Base-by-base conservation (phyloP, 2,797 vertebrate genomes). In the Sarcoramphus papa region DNA sequence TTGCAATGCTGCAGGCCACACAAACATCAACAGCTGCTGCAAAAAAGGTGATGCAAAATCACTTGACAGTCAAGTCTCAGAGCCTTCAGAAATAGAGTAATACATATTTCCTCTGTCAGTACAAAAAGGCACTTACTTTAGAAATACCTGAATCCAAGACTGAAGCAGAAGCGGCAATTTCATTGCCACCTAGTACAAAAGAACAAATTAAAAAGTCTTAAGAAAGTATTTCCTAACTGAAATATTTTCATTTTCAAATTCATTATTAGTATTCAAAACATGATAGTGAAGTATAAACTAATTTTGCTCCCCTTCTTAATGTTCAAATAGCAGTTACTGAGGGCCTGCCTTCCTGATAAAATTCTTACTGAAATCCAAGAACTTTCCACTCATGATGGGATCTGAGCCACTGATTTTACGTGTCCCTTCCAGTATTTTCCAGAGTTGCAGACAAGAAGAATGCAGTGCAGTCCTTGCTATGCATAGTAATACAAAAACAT, bases 61-160 rank as follows among this genome's bases (percentile, higher is more conserved):
- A 53, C 15, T 91, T 48, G 50, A 37, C 37, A 37, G 20, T 62
- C 14, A 78, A 47, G 12, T 54, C 27, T 79, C 62, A 40, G 22
- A 69, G 22, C 18, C 43, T 84, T 92, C 59, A 84, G 24, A 84
- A 86, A 81, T 0, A 51, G 7, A 84, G 9, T 33, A 88, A 64
- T 12, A 57, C 1, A 5, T 1, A 1, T 54, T 88, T 82, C 7
- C 21, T 68, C 50, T 60, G 7, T 17, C 63, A 64, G 28, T 56
- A 90, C 2, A 87, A 81, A 84, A 94, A 89, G 35, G 37, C 30
- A 98, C 98, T 98, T 98, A 98, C 98, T 92, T 98, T 97, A 87
- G 97, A 96, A 92, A 97, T 88, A 69, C 88, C 92, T 47, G 96
- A 77, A 88, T 88, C 73, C 24, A 96, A 50, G 33, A 75, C 92